Conservation (phyloP, 2,113 vertebrate species). For the Desmodus rotundus region DNA sequence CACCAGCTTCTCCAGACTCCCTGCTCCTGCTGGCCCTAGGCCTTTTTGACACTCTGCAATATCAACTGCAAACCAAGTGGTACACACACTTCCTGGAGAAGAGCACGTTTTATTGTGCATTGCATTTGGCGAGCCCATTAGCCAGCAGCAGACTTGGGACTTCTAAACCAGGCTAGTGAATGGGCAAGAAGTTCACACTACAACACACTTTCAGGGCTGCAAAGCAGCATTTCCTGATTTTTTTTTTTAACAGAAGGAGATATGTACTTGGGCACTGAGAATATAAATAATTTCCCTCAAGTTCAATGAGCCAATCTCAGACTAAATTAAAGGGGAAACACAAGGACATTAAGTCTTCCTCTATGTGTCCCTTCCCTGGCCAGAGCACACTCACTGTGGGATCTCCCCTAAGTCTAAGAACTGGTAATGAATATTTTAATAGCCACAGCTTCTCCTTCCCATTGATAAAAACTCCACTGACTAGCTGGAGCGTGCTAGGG, state of each 20-base stretch:
- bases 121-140: neutral
- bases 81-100: neutral
- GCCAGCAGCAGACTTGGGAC: neutral
- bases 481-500: neutral
- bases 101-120: neutral
- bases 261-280: neutral
- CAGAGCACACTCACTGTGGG: neutral
- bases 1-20: neutral
- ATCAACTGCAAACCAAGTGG: neutral
- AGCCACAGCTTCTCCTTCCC: constrained; percentile 40
- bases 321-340: neutral
- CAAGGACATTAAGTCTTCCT: neutral
- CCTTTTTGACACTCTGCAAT: neutral
- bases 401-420: constrained; percentile 27
- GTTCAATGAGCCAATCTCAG: neutral
- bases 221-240: neutral
- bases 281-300: constrained; percentile 4
- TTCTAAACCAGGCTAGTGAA: neutral
- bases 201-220: neutral
- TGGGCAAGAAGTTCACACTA: neutral
- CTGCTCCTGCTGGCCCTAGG: neutral
- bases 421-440: constrained; percentile 52
- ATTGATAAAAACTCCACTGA: constrained; percentile 59
- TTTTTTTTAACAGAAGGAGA: neutral
- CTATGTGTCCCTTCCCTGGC: neutral